A percentile compares a stretch with the other conserved stretches of the same genome.
Conservation (phyloP, 2,888 invertebrate species). For the Ctenicera cuprea region DNA sequence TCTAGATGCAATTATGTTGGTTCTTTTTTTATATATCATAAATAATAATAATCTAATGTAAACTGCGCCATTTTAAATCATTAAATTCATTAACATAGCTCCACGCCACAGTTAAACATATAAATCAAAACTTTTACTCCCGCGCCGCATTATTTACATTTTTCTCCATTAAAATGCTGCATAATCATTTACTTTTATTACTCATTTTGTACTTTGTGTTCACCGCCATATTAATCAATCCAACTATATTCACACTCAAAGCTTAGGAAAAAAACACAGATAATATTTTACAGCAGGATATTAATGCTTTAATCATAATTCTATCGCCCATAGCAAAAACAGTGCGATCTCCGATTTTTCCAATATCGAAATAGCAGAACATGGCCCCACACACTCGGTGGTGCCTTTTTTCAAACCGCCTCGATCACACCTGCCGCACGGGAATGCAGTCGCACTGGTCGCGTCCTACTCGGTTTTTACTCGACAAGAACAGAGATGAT, state of each 20-base stretch:
- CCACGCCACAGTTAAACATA: slow-evolving; percentile 31
- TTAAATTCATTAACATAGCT: slow-evolving; percentile 43
- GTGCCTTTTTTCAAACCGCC: slow-evolving; percentile 25
- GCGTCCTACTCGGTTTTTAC: slow-evolving; percentile 22
- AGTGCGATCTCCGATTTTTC: slow-evolving; percentile 19
- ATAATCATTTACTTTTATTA: slow-evolving; percentile 34
- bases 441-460: slow-evolving; percentile 42
- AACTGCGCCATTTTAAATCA: slow-evolving; percentile 38
- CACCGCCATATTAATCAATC: slow-evolving; percentile 3
- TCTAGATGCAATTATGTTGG: slow-evolving; percentile 21
- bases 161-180: slow-evolving; percentile 36
- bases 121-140: slow-evolving; percentile 42
- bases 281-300: background rate
- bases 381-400: slow-evolving; percentile 17
- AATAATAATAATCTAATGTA: slow-evolving; percentile 37
- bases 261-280: background rate
- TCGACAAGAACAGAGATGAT: background rate
- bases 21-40: slow-evolving; percentile 29
- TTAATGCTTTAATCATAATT: slow-evolving; percentile 9
- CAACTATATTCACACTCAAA: background rate
- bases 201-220: slow-evolving; percentile 13
- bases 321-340: slow-evolving; percentile 1
- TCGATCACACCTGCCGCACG: slow-evolving; percentile 42
- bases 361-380: slow-evolving; percentile 26
- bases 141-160: slow-evolving; percentile 31